A percentile compares a stretch with the other conserved stretches of the same genome.
Evolutionary conservation across 2,888 invertebrate genomes (phyloP).

Genomic region (Laspeyria flexula): DNA sequence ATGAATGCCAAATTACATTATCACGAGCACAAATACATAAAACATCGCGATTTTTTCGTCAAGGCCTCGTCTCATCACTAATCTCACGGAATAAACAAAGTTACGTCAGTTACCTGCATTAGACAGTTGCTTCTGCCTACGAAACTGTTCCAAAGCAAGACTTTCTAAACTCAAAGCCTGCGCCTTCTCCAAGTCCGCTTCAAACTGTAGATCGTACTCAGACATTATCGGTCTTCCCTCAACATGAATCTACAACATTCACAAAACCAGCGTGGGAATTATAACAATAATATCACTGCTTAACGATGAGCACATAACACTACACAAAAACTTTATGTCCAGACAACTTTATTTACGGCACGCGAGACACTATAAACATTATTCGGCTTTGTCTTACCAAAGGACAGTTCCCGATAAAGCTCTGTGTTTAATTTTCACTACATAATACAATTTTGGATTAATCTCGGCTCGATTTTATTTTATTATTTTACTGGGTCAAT

Average conservation of each 20-base stretch:
- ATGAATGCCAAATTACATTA: slow-evolving; percentile 34
- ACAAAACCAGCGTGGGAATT: slow-evolving; percentile 69
- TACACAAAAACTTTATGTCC: slow-evolving; percentile 53
- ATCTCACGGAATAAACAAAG: slow-evolving; percentile 67
- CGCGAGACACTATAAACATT: slow-evolving; percentile 28
- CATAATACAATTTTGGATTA: slow-evolving; percentile 59
- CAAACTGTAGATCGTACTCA: slow-evolving; percentile 93
- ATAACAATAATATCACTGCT: slow-evolving; percentile 60
- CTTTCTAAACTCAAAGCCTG: slow-evolving; percentile 95
- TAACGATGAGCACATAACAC: slow-evolving; percentile 52
- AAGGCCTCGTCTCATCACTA: slow-evolving; percentile 50
- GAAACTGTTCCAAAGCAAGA: slow-evolving; percentile 93
- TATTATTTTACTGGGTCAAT: slow-evolving; percentile 56
- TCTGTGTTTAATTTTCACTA: slow-evolving; percentile 58
- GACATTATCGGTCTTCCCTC: slow-evolving; percentile 72
- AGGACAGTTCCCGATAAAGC: slow-evolving; percentile 53
- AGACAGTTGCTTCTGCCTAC: slow-evolving; percentile 88
- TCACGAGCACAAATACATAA: slow-evolving; percentile 16
- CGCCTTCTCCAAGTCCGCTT: slow-evolving; percentile 95
- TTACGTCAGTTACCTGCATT: slow-evolving; percentile 78
- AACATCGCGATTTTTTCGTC: slow-evolving; percentile 19
- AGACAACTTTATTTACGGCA: slow-evolving; percentile 44
- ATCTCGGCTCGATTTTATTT: slow-evolving; percentile 48
- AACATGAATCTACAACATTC: slow-evolving; percentile 64
- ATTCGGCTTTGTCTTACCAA: slow-evolving; percentile 53